Evolutionary conservation across 2,113 vertebrate genomes (phyloP), one percentile per base, ranked within the genome.

Genomic region (Pterocles orientalis): DNA sequence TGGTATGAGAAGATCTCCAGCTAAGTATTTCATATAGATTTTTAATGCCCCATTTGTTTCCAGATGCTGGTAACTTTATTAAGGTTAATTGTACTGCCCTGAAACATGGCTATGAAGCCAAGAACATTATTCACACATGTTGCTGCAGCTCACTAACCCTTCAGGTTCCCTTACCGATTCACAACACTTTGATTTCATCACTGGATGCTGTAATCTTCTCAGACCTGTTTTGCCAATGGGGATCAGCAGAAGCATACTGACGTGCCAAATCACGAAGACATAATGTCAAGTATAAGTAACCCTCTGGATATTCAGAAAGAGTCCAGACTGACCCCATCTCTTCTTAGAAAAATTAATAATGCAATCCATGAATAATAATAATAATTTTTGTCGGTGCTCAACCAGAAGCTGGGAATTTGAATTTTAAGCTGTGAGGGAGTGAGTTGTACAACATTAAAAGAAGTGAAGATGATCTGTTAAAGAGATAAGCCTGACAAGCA

Each of bases 61-160:
- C 93, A 95, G 94, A 91, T 96, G 94, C 91, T 91, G 66, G 90
- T 91, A 87, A 92, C 91, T 95, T 94, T 92, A 95, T 96, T 95
- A 95, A 95, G 93, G 95, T 97, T 97, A 97, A 97, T 95, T 97
- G 82, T 85, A 39, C 70, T 91, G 87, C 92, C 88, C 94, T 87
- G 86, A 79, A 93, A 95, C 84, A 80, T 66, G 82, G 36, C 78
- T 79, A 28, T 47, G 78, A 54, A 91, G 62, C 87, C 41, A 41
- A 41, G 41, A 41, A 89, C 85, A 85, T 94, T 72, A 94, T 93
- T 96, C 83, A 86, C 77, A 93, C 48, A 84, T 69, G 14, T 17
- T 90, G 79, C 79, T 88, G 86, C 86, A 94, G 80, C 53, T 92
- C 77, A 72, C 61, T 88, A 84, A 61, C 61, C 31, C 69, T 68